Conservation (phyloP, 2,888 invertebrate species). For the Pseudanteris insignis region DNA sequence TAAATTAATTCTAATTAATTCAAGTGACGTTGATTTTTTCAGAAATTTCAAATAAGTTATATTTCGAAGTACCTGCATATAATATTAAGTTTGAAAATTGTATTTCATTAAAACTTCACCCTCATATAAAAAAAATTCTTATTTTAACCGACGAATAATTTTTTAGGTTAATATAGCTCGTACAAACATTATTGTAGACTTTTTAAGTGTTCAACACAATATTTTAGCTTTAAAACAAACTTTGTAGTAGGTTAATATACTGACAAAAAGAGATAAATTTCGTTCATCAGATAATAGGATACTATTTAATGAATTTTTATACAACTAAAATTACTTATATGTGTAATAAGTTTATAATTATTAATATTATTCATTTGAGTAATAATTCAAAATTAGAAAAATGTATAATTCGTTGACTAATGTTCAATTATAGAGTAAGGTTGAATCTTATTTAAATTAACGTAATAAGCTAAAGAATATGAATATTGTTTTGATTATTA, state of each 20-base stretch:
- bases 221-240: slow-evolving; percentile 5
- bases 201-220: slow-evolving; percentile 4
- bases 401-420: too few relatives aligned
- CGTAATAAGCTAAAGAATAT: too few relatives aligned
- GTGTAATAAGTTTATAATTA: too few relatives aligned
- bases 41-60: too few relatives aligned
- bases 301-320: slow-evolving; percentile 3
- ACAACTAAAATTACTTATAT: background rate
- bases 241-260: slow-evolving; percentile 5
- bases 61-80: background rate
- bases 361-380: too few relatives aligned
- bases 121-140: too few relatives aligned
- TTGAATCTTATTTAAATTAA: too few relatives aligned
- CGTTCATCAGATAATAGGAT: slow-evolving; percentile 16
- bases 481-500: too few relatives aligned
- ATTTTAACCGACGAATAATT: slow-evolving; percentile 6
- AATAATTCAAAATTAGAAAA: too few relatives aligned
- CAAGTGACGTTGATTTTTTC: background rate
- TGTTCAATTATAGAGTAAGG: too few relatives aligned
- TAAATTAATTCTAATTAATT: too few relatives aligned
- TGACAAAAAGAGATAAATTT: slow-evolving; percentile 9
- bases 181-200: slow-evolving; percentile 4
- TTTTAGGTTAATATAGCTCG: slow-evolving; percentile 9
- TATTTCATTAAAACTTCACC: too few relatives aligned
- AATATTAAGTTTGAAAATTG: background rate